Evolutionary conservation across 2,797 vertebrate genomes (phyloP).

Genomic region (Darevskia mixta): DNA sequence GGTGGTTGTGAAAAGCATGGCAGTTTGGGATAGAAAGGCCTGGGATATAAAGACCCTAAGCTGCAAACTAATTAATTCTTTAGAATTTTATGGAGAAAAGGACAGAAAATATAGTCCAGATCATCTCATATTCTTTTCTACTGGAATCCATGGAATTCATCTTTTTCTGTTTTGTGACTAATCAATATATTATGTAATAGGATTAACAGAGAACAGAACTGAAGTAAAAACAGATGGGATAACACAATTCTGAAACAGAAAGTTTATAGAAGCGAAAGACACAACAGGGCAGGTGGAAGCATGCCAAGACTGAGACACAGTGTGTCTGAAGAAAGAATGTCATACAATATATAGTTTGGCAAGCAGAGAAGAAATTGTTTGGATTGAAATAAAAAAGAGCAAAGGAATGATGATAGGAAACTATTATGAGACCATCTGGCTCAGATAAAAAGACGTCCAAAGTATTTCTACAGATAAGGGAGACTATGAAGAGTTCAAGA

Average conservation of each 20-base stretch:
- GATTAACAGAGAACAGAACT: slow-evolving; percentile 63
- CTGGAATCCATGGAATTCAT: background rate
- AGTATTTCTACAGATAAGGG: slow-evolving; percentile 64
- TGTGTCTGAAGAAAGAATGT: slow-evolving; percentile 79
- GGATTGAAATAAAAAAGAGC: slow-evolving; percentile 79
- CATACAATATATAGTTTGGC: slow-evolving; percentile 74
- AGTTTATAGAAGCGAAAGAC: slow-evolving; percentile 71
- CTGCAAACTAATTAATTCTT: background rate
- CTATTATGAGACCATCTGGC: slow-evolving; percentile 73
- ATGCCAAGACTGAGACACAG: slow-evolving; percentile 76
- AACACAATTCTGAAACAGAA: slow-evolving; percentile 61
- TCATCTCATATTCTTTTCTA: background rate
- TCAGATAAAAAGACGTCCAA: slow-evolving; percentile 66
- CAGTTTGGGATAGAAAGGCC: background rate
- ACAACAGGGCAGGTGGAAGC: slow-evolving; percentile 71
- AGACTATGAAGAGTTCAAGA: slow-evolving; percentile 16
- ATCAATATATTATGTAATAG: slow-evolving; percentile 66
- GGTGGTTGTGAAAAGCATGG: too few species aligned
- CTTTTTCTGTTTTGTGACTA: background rate
- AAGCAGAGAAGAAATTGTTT: slow-evolving; percentile 62
- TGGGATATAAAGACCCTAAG: background rate
- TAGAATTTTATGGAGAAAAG: background rate
- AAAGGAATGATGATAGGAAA: slow-evolving; percentile 71
- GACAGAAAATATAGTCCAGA: slow-evolving; percentile 36
- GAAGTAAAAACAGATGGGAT: slow-evolving; percentile 67